Evolutionary conservation across 2,888 invertebrate species (phyloP), one percentile per base, ranked within the genome.

Genomic region (Cephalotes varians): DNA sequence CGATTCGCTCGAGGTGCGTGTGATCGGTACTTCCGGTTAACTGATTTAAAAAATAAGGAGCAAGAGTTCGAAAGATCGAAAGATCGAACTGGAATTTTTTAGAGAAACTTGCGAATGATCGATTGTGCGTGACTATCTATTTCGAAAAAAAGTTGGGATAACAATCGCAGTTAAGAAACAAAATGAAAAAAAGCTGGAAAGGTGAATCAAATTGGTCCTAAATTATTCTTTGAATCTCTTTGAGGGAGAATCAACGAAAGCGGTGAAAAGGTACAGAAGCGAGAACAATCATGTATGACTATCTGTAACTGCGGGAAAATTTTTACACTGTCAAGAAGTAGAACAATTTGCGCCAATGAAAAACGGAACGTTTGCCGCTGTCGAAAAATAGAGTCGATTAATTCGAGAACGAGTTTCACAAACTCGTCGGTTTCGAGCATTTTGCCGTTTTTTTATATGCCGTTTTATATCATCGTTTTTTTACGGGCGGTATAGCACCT

Each of bases 1-100:
- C 54, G 84, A 34, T 49, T 77, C 71, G 34, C 58, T 44, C 12
- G 44, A 67, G 44, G 44, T 77, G 77, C 31, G 77, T 56, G 56
- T 71, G 34, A 79, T 71, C 54, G 71, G 40, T 71, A 25, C 71
- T 44, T 79, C 21, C 34, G 31, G n/a, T 25, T n/a, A 25, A 76
- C 31, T 47, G 18, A 34, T 31, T 25, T 54, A 4, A 9, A 54
- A 74, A 65, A 10, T 60, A 25, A 2, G 34, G 15, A 65, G 15
- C 47, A 25, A 2, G 34, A 9, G 21, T 15, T 56, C 5, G 12
- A 31, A 1, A 76, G 9, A 6, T 12, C 49, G 31, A 34, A 28
- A n/a, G 15, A 28, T n/a, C n/a, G 31, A 31, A 40, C 21, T 51
- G 25, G 10, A 18, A 54, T 40, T 73, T 71, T 37, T 18, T 5